Base-by-base conservation (phyloP, 2,888 invertebrate genomes). In the Deilephila porcellus region DNA sequence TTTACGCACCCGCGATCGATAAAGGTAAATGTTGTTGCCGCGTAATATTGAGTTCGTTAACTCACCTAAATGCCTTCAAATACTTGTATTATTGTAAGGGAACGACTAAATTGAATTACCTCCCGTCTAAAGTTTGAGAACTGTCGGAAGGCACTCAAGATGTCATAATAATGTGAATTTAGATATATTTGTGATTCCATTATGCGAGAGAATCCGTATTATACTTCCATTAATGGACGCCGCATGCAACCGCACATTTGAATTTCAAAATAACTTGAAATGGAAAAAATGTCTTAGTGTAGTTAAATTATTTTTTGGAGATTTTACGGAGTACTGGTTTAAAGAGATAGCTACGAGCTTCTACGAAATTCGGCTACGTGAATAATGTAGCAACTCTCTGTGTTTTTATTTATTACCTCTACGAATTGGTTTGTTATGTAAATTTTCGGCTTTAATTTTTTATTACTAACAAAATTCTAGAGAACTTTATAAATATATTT, bases 151-250 rank as follows among this genome's bases (percentile, higher is more conserved):
- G 78, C 84, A 82, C 84, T 85, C 78, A 78, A 80, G 78, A 82
- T 83, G 79, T 82, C 83, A 83, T 83, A 86, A 84, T 85, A 86
- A 87, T 83, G 76, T 79, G 81, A 81, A 86, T 83, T 81, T 77
- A 82, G 80, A 85, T 86, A 83, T 85, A 87, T 88, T 86, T 83
- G 80, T 82, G 82, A 85, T 85, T 87, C 89, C 87, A 88, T 90
- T 90, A 88, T 77, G 78, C 72, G 77, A 82, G 78, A 76, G 75
- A 82, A 80, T 77, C 74, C 85, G 83, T 85, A 88, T 88, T 91
- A 90, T 91, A 89, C 90, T 84, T 87, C 88, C 75, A 71, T 74
- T 74, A 74, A 72, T 71, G 63, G 64, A 19, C 37, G 60, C 52
- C 45, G 25, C 70, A 37, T 74, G 52, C 52, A 71, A n/a, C 52